Conservation (phyloP, 2,888 invertebrate genomes). For the Macaria notata region DNA sequence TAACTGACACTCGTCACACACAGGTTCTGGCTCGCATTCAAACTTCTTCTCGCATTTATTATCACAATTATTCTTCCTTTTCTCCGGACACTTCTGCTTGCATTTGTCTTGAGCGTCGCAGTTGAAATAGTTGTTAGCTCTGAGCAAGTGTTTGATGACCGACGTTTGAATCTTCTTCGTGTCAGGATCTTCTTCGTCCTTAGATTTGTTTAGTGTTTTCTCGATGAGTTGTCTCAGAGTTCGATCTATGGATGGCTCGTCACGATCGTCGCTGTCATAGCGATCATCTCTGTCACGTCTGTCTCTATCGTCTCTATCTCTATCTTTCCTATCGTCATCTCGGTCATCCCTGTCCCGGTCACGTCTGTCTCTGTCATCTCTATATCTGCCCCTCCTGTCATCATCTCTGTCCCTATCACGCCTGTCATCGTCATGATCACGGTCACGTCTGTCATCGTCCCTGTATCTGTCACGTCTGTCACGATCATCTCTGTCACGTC, state of each 20-base stretch:
- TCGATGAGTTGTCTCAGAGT: conserved; percentile 6
- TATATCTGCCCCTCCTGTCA: background rate
- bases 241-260: background rate
- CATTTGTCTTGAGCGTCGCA: conserved; percentile 50
- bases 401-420: conserved; percentile 2
- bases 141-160: conserved; percentile 44
- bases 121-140: conserved; percentile 37
- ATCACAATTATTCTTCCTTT: conserved; percentile 35
- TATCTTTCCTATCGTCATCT: background rate
- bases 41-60: conserved; percentile 41
- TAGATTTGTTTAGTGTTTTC: conserved; percentile 2
- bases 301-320: conserved; percentile 1
- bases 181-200: conserved; percentile 7
- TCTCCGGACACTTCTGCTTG: conserved; percentile 36
- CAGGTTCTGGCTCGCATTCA: conserved; percentile 36
- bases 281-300: conserved; percentile 2
- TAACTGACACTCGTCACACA: conserved; percentile 19
- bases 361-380: conserved; percentile 4
- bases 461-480: conserved; percentile 5
- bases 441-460: background rate
- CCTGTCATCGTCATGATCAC: background rate
- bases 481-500: conserved; percentile 1
- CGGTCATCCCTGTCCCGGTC: conserved; percentile 1
- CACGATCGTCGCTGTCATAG: background rate
- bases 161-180: conserved; percentile 35